Evolutionary conservation across 2,797 vertebrate genomes (phyloP), one percentile per base, ranked within the genome.

Genomic region (Darevskia nairensis): DNA sequence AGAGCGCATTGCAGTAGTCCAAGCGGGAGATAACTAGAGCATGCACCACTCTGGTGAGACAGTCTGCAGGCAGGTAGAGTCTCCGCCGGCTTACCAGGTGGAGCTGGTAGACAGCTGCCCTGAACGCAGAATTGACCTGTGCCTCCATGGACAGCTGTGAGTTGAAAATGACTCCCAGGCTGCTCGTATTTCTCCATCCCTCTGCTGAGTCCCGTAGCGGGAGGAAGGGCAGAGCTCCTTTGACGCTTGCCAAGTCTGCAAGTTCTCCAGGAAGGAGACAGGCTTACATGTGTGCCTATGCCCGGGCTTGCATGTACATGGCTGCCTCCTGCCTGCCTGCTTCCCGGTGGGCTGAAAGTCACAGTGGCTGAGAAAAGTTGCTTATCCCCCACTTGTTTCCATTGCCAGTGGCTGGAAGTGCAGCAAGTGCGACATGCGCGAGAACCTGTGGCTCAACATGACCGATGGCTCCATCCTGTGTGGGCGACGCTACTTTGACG

Each of bases 371-470:
- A 46, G 29, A 81, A 15, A 23, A 74, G 32, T 44, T 2, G 6
- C 4, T 35, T 13, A 46, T 69, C 11, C 66, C 59, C 55, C 77
- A 25, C 27, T 55, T 89, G 23, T 82, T 44, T 64, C 27, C 39
- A 35, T 69, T 68, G 2, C 46, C 39, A 99, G 99, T 86, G 99
- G 99, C 90, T 99, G 99, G 99, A 98, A 97, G 88, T 99, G 99
- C 94, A 98, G 98, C 93, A 98, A 98, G 89, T 99, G 99, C 87
- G 98, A 98, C 95, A 98, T 99, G 95, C 97, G 98, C 91, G 99
- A 99, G 95, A 99, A 99, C 94, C 91, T 99, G 87, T 99, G 99
- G 99, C 98, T 99, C 97, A 99, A 99, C 95, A 97, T 99, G 96
- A 98, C 98, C 0, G 99, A 99, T 0, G 99, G 99, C 84, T 98